Percentiles rank a stretch among this genome's conserved stretches.
Conservation (phyloP, 2,888 invertebrate species). For the Synanthedon vespiformis region DNA sequence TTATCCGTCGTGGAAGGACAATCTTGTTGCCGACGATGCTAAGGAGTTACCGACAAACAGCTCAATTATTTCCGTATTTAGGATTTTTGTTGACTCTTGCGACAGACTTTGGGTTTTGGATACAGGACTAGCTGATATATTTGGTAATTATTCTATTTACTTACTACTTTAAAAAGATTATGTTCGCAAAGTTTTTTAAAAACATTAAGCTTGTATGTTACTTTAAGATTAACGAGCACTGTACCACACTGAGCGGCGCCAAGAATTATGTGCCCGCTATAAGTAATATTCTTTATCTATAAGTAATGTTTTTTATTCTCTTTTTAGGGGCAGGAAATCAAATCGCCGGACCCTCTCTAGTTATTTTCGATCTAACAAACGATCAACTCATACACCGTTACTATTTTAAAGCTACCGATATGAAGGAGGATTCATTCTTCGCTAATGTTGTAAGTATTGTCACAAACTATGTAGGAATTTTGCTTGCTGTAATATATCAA, state of each 20-base stretch:
- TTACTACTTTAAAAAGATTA: too few relatives aligned
- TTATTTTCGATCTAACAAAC: slow-evolving; percentile 81
- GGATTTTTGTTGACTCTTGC: slow-evolving; percentile 79
- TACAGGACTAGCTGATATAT: slow-evolving; percentile 81
- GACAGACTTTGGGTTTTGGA: slow-evolving; percentile 88
- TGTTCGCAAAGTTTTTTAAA: too few relatives aligned
- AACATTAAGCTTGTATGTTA: too few relatives aligned
- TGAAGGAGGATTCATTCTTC: slow-evolving; percentile 82
- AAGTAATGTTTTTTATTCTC: neutral
- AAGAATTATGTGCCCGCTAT: too few relatives aligned
- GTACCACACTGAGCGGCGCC: too few relatives aligned
- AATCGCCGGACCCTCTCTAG: slow-evolving; percentile 73
- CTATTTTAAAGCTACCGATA: slow-evolving; percentile 74
- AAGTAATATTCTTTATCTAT: neutral
- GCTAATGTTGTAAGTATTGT: slow-evolving; percentile 78
- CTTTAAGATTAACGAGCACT: too few relatives aligned
- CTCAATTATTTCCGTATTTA: slow-evolving; percentile 79
- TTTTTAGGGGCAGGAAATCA: slow-evolving; percentile 57
- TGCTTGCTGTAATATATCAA: too few relatives aligned
- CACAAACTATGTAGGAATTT: too few relatives aligned
- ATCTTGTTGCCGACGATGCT: slow-evolving; percentile 74
- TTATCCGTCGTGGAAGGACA: slow-evolving; percentile 83
- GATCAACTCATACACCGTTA: slow-evolving; percentile 78
- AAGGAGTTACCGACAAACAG: slow-evolving; percentile 65
- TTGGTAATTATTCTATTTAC: slow-evolving; percentile 52